Conservation (phyloP, 2,888 invertebrate species). For the Lepidonotus clava region DNA sequence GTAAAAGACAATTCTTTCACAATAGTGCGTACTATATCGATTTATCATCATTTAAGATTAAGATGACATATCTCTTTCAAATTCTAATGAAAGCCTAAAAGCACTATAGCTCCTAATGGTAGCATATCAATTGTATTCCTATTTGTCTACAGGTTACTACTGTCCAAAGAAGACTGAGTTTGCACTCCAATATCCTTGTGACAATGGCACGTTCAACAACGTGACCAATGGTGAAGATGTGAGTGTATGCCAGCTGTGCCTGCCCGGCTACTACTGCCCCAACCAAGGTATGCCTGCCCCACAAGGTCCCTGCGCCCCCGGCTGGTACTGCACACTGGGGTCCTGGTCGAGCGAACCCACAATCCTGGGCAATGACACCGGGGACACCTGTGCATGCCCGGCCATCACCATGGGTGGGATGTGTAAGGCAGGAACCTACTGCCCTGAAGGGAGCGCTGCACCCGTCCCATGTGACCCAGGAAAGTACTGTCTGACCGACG, state of each 20-base stretch:
- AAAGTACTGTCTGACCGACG: slow-evolving; percentile 71
- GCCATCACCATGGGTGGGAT: slow-evolving; percentile 72
- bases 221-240: slow-evolving; percentile 67
- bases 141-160: slow-evolving; percentile 68
- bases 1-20: too few species aligned
- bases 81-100: too few species aligned
- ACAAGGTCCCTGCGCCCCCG: slow-evolving; percentile 72
- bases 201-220: slow-evolving; percentile 75
- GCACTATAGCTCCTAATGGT: too few species aligned
- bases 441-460: slow-evolving; percentile 72
- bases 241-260: slow-evolving; percentile 72
- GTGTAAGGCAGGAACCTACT: slow-evolving; percentile 76
- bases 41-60: too few species aligned
- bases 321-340: slow-evolving; percentile 74
- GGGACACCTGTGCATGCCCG: slow-evolving; percentile 70
- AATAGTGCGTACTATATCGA: too few species aligned
- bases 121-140: too few species aligned
- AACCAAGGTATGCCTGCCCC: slow-evolving; percentile 70
- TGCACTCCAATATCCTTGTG: slow-evolving; percentile 73
- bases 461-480: slow-evolving; percentile 72
- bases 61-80: too few species aligned
- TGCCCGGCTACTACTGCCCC: slow-evolving; percentile 76
- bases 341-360: slow-evolving; percentile 73
- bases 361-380: slow-evolving; percentile 70
- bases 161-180: slow-evolving; percentile 74